phyloP scores from a whole-genome alignment of 2,888 invertebrate genomes.

The Sericinus montela region DNA sequence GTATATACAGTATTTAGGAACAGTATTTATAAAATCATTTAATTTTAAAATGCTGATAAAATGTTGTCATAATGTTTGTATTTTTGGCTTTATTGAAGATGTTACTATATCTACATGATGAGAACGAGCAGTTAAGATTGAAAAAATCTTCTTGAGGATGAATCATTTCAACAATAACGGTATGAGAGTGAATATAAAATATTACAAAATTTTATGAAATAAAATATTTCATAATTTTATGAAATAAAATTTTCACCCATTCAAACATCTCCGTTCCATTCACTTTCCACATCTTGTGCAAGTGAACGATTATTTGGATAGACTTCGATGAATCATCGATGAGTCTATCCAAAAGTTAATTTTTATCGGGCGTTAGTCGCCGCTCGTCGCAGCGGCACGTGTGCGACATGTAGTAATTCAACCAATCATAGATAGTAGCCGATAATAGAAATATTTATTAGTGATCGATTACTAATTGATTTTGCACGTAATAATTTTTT shows the following conservation, averaged over 20 bases:
- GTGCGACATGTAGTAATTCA: slow-evolving; percentile 23
- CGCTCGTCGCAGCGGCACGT: slow-evolving; percentile 36
- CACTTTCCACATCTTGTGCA: slow-evolving; percentile 65
- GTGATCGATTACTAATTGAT: neutral
- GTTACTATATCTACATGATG: too few relatives aligned
- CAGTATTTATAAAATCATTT: too few relatives aligned
- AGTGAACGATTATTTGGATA: slow-evolving; percentile 67
- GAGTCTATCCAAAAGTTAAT: slow-evolving; percentile 72
- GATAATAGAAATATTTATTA: slow-evolving; percentile 12
- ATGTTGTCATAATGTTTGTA: too few relatives aligned
- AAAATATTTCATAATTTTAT: too few relatives aligned
- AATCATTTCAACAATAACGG: too few relatives aligned
- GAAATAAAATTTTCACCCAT: neutral
- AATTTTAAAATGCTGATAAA: too few relatives aligned
- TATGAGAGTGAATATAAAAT: too few relatives aligned
- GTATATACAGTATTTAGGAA: too few relatives aligned
- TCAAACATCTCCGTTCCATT: slow-evolving; percentile 42
- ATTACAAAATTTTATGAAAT: too few relatives aligned
- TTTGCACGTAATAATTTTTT: neutral
- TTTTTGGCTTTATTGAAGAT: too few relatives aligned
- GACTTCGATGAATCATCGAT: slow-evolving; percentile 73
- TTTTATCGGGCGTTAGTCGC: slow-evolving; percentile 65
- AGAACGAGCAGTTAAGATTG: too few relatives aligned
- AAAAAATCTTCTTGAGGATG: too few relatives aligned
- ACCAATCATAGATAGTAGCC: slow-evolving; percentile 15